A percentile compares a stretch with the other conserved stretches of the same genome.
Conservation (phyloP, 2,113 vertebrate species). For the Perca fluviatilis region DNA sequence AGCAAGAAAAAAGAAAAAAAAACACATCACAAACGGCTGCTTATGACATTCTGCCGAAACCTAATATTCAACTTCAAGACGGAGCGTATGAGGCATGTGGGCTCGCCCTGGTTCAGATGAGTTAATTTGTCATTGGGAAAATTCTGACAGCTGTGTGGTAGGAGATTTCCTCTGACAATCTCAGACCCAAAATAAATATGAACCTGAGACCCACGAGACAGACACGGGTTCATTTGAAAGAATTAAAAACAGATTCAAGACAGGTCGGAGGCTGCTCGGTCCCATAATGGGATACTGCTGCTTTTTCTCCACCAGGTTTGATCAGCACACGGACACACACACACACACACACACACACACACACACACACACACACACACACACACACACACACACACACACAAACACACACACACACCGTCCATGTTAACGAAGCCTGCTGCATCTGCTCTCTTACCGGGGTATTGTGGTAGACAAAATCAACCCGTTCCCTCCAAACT, state of each 20-base stretch:
- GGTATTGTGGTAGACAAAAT: not conserved
- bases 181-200: slow-evolving; percentile 41
- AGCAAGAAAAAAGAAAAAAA: not conserved
- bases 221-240: slow-evolving; percentile 22
- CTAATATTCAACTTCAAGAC: slow-evolving; percentile 39
- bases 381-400: too few relatives aligned
- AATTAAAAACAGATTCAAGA: slow-evolving; percentile 36
- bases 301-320: not conserved
- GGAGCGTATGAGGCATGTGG: slow-evolving; percentile 8
- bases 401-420: too few relatives aligned
- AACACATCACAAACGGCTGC: not conserved
- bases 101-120: slow-evolving; percentile 21
- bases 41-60: slow-evolving; percentile 47
- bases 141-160: slow-evolving; percentile 33
- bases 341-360: too few relatives aligned
- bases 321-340: not conserved
- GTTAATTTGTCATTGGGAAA: slow-evolving; percentile 45
- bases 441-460: not conserved
- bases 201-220: slow-evolving; percentile 20
- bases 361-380: too few relatives aligned
- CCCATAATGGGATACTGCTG: slow-evolving; percentile 23
- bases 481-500: not conserved
- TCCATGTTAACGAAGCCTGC: not conserved
- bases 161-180: slow-evolving; percentile 46
- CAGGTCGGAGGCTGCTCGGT: slow-evolving; percentile 26